Evolutionary conservation across 2,888 invertebrate species (phyloP), one percentile per base, ranked within the genome.

Genomic region (Stictocephala bisonia): DNA sequence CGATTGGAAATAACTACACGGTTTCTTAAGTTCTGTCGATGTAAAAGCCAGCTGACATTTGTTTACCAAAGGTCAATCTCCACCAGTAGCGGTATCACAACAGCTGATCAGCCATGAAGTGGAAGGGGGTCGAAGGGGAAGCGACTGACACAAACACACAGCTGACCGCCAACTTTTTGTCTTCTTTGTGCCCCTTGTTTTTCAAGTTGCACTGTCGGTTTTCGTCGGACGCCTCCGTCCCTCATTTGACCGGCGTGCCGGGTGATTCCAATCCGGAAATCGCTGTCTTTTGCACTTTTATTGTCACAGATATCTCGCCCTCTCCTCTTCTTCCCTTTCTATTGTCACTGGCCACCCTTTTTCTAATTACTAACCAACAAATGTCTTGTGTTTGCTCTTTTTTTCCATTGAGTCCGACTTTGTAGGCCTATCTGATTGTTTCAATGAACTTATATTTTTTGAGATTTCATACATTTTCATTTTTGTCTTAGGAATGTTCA

Each of bases 271-370:
- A 22, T 1, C 64, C 20, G 64, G 64, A 64, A 64, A 64, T 64
- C 41, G 64, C 27, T 15, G 64, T 40, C 64, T 64, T 60, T 60
- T 64, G 64, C 64, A 64, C 64, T 64, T 64, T 64, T 64, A 64
- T 64, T 64, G 64, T 64, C 64, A 44, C 41, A 41, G 44, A 64
- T 64, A 3, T 60, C 64, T 64, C 27, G 11, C 13, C n/a, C 64
- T 3, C 27, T 27, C 44, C 44, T 44, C 22, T 26, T 44, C 35
- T 35, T 15, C 20, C 9, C n/a, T n/a, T n/a, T n/a, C n/a, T n/a
- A n/a, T n/a, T n/a, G n/a, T n/a, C n/a, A n/a, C n/a, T n/a, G n/a
- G n/a, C n/a, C n/a, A n/a, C n/a, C n/a, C n/a, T n/a, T n/a, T n/a
- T n/a, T n/a, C n/a, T n/a, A n/a, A n/a, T n/a, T n/a, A n/a, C n/a